Base-by-base conservation (phyloP, 2,888 invertebrate genomes). In the Achlya flavicornis region DNA sequence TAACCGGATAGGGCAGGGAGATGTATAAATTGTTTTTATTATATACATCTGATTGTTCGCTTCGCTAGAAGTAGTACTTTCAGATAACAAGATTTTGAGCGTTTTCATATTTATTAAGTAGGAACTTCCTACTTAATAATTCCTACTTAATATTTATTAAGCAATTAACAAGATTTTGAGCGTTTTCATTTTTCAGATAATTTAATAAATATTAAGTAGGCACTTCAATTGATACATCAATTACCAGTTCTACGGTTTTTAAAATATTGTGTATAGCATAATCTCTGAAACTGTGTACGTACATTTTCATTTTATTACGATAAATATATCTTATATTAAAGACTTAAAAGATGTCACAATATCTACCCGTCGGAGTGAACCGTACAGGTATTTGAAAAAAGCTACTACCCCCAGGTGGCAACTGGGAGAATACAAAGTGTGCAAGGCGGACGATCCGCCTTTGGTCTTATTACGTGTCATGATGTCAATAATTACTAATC, bases 361-460 rank as follows among this genome's bases (percentile, higher is more conserved):
- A 6, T 35, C 35, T 26, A 81, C 77, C 77, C 72, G 71, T 66
- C 69, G 76, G 82, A 86, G 83, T 83, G 81, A 86, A 83, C 84
- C 74, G 81, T 83, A 74, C 79, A 84, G 82, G 80, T 84, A 78
- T 86, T 84, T 86, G 84, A 82, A 78, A 86, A 81, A 89, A 89
- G 85, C 87, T 82, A 88, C 86, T 83, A 79, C 81, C 86, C 80
- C 41, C 90, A 90, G 90, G 90, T 90, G 90, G 87, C 79, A 87
- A 89, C 86, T 89, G 82, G 81, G 82, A 81, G 90, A 90, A 90
- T 91, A 92, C 91, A 90, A 91, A 92, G 90, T 89, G 85, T 87
- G 87, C 85, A 82, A 85, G 86, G 84, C 86, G 83, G 85, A 75
- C 83, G 85, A 85, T 77, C 84, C 81, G 78, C 78, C 78, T 79